Evolutionary conservation across 1,140 invertebrate genomes (phyloP), one percentile per base, ranked within the genome.

Genomic region (Euura saliciscinereae): DNA sequence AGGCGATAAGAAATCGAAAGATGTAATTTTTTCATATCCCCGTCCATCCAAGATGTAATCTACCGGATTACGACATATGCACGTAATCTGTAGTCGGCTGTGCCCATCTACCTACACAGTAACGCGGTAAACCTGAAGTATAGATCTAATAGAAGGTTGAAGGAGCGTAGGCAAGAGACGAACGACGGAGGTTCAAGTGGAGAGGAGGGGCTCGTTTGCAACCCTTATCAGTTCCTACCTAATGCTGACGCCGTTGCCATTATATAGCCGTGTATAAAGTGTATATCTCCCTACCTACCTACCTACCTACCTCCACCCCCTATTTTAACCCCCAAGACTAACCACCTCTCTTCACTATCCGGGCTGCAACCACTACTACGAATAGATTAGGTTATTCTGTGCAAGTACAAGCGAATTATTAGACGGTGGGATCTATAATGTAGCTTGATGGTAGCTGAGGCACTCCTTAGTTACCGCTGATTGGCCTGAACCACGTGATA

Each of bases 361-460:
- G 13, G 8, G 8, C 51, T 28, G 13, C 8, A 8, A 8, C 8
- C 51, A 59, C 51, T 59, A 59, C 51, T 59, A 59, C 10, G 51
- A 59, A 59, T 59, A 59, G 51, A 59, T 59, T 59, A 59, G 51
- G 51, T 59, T 59, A 59, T 59, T 59, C 51, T 59, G 51, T n/a
- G 5, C 51, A 6, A 59, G 8, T 59, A 59, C 4, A 59, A 59
- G 51, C 51, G 6, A 59, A 59, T 59, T 59, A 59, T 59, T 59
- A 59, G 51, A 59, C 51, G 51, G 8, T 59, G 51, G 8, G 28
- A 59, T 59, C 51, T 59, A 59, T 28, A 28, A 28, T 59, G 13
- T 59, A 59, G 13, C 51, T 59, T 59, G 51, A 59, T 59, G 51
- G 28, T n/a, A n/a, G 51, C 6, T 8, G 28, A n/a, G 3, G 51